Percentiles rank a stretch among this genome's conserved stretches.
These are phyloP conservation scores for Ceraclea dissimilis DNA, from an alignment of 2,888 invertebrate species.

Conservation along the genomic window DNA sequence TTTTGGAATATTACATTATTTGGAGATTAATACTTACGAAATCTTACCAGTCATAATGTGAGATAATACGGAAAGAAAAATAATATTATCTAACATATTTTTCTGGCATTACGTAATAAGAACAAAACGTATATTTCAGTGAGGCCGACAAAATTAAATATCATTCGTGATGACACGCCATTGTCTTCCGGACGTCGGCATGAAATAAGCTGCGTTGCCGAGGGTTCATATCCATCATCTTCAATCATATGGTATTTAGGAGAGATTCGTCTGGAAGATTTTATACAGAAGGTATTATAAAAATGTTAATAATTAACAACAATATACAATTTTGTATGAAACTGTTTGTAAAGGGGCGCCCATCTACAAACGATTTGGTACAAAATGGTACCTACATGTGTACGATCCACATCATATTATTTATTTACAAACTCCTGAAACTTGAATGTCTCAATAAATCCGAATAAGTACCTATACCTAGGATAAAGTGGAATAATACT, in stretches of 20 bases:
- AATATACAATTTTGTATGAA: not conserved
- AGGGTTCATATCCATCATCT: constrained; percentile 22
- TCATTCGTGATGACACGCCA: constrained; percentile 18
- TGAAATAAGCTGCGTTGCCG: constrained; percentile 22
- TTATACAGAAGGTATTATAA: constrained; percentile 20
- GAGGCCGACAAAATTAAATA: constrained; percentile 19
- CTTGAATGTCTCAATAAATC: no score
- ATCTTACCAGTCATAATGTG: no score
- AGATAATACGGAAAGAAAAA: no score
- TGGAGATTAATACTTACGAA: no score
- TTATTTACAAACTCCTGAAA: no score
- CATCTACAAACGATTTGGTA: not conserved
- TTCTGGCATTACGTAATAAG: not conserved
- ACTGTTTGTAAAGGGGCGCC: not conserved
- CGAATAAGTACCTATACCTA: no score
- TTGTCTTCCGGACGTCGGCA: constrained; percentile 23
- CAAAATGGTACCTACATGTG: not conserved
- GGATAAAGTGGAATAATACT: no score
- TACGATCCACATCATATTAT: no score
- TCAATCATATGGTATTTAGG: constrained; percentile 23
- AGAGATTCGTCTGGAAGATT: constrained; percentile 20
- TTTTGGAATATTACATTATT: no score
- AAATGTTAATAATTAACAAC: not conserved
- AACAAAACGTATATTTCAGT: constrained; percentile 15
- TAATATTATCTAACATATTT: no score